Evolutionary conservation across 2,797 vertebrate genomes (phyloP), one percentile per base, ranked within the genome.

Genomic region (Lagorchestes hirsutus): DNA sequence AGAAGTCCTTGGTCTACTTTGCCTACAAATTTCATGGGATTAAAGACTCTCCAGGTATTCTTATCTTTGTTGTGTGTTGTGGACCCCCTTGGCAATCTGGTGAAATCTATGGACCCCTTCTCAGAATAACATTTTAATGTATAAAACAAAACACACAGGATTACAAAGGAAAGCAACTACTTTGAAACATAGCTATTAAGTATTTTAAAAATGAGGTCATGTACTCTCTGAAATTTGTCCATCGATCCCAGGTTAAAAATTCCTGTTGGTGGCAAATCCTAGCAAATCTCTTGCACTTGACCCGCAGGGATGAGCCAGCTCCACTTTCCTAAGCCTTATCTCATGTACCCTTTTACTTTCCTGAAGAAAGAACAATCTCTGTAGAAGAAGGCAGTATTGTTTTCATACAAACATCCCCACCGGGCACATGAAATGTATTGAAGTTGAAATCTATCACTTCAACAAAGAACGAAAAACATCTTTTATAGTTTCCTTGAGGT

Each of bases 321-420:
- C 40, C 91, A 22, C 28, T 82, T 82, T 27, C 52, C 34, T 58
- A 29, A 4, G 82, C n/a, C 74, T 3, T 93, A 40, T 54, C 54
- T 52, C 34, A 87, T 50, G 11, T 16, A 93, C 90, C 92, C 54
- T 93, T 91, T 95, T 62, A 95, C 46, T 12, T 59, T n/a, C 10
- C 55, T 52, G 29, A 56, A 8, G 24, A 59, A 90, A 67, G 10
- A 54, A 50, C 29, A 74, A 46, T 40, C 24, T 55, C 62, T 18
- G 13, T 56, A 67, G 29, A 57, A 93, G 28, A 46, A 67, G n/a
- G 18, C 54, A 91, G 54, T 50, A 59, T 92, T 94, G 74, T 46
- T 82, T 82, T 46, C 74, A 46, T 46, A 82, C 27, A 82, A 82
- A 22, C 22, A 82, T 82, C 40, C 74, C 74, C 74, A 74, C 74